Percentiles rank a stretch among this genome's conserved stretches.
These are phyloP conservation scores for Paguma larvata DNA, from an alignment of 2,797 vertebrate genomes.

Conservation along the genomic window DNA sequence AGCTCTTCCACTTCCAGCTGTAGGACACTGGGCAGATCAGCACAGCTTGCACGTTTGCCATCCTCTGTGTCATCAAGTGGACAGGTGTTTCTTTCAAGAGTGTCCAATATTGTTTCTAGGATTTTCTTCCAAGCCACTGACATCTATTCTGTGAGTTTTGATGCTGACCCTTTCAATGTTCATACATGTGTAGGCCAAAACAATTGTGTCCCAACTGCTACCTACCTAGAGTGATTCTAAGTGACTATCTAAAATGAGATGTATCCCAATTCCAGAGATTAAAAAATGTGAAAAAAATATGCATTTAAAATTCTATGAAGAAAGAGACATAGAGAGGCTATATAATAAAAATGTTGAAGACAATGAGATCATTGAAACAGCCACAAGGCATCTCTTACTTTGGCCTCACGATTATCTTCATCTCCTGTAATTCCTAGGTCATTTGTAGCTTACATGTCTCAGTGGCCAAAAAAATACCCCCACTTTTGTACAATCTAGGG, in stretches of 20 bases:
- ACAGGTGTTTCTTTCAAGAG: neutral
- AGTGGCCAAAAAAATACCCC: neutral
- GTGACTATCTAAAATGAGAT: neutral
- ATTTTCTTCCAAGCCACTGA: neutral
- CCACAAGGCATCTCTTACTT: neutral
- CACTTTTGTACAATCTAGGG: neutral
- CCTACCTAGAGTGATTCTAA: neutral
- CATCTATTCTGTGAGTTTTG: neutral
- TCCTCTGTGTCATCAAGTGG: neutral
- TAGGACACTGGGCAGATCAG: neutral
- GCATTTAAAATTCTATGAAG: neutral
- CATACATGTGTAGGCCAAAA: neutral
- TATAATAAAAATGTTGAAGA: neutral
- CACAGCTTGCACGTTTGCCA: neutral
- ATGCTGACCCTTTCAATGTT: neutral
- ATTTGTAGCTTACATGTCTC: slow-evolving; percentile 18
- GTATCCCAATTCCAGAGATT: neutral
- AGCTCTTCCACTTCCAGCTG: neutral
- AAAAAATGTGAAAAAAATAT: neutral
- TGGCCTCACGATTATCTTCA: neutral
- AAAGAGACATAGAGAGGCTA: neutral
- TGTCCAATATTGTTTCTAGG: neutral
- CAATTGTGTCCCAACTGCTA: neutral
- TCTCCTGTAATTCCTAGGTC: neutral
- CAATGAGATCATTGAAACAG: neutral